Conservation (phyloP, 2,113 vertebrate species). For the Hemicordylus capensis region DNA sequence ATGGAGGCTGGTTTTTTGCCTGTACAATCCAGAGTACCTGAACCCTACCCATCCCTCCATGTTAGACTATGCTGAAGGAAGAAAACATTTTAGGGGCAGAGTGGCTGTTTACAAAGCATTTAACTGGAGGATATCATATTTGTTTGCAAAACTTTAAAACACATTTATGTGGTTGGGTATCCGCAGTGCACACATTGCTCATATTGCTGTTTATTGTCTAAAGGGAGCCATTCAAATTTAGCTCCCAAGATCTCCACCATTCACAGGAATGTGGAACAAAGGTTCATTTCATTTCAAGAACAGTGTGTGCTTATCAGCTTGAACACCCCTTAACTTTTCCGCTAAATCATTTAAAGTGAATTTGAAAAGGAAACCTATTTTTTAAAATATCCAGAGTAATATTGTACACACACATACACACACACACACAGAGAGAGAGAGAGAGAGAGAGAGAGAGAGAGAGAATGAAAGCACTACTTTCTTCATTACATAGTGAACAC, state of each 20-base stretch:
- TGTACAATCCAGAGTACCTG: background rate
- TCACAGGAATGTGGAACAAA: constrained; percentile 10
- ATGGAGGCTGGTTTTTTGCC: background rate
- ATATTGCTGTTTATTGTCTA: background rate
- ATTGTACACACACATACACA: background rate
- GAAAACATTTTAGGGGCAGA: background rate
- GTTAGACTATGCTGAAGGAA: background rate
- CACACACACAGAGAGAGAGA: no score
- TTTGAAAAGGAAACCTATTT: background rate
- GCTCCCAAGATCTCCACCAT: background rate
- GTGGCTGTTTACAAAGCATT: background rate
- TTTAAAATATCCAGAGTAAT: background rate
- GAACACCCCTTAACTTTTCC: background rate
- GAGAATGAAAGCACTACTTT: background rate
- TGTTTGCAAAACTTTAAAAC: background rate
- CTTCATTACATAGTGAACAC: background rate
- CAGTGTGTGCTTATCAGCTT: background rate
- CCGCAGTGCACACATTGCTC: background rate
- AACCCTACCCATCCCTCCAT: background rate
- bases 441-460: background rate
- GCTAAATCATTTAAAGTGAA: background rate
- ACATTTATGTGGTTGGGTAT: background rate
- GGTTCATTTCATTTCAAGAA: background rate
- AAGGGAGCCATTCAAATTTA: background rate
- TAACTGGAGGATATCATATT: background rate